Conservation (phyloP, 2,113 vertebrate species). For the Bubo bubo region DNA sequence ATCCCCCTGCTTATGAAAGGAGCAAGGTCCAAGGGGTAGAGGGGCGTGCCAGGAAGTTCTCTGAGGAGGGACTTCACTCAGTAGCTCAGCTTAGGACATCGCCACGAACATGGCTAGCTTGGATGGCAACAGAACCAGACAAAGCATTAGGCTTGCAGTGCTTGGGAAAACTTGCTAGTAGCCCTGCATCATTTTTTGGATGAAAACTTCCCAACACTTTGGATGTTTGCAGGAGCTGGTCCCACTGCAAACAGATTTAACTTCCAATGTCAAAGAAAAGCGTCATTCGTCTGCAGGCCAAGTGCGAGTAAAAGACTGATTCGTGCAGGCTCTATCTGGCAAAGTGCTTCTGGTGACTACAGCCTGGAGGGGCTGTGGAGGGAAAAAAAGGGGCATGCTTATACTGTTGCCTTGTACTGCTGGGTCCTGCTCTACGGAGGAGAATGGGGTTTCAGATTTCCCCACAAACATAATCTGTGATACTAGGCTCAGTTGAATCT, state of each 20-base stretch:
- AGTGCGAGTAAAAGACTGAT: background rate
- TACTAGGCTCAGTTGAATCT: background rate
- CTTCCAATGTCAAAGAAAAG: background rate
- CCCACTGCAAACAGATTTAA: background rate
- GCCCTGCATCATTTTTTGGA: background rate
- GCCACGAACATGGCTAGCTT: background rate
- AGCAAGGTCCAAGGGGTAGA: background rate
- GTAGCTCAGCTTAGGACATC: background rate
- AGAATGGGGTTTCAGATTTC: background rate
- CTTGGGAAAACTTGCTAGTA: background rate
- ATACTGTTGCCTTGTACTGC: background rate
- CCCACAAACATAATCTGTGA: background rate
- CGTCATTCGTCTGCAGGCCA: accelerated
- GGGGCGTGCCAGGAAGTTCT: background rate
- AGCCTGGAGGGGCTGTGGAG: background rate
- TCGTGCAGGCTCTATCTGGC: background rate
- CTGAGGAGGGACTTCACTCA: background rate
- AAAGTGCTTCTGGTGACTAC: background rate
- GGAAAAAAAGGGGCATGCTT: background rate
- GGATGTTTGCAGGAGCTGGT: background rate
- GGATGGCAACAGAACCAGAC: background rate
- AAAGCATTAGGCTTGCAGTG: background rate
- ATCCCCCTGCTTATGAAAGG: background rate
- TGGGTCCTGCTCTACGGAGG: background rate
- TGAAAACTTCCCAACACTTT: background rate